These are phyloP conservation scores for Arctia plantaginis DNA, from an alignment of 2,888 invertebrate species.

Conservation along the genomic window DNA sequence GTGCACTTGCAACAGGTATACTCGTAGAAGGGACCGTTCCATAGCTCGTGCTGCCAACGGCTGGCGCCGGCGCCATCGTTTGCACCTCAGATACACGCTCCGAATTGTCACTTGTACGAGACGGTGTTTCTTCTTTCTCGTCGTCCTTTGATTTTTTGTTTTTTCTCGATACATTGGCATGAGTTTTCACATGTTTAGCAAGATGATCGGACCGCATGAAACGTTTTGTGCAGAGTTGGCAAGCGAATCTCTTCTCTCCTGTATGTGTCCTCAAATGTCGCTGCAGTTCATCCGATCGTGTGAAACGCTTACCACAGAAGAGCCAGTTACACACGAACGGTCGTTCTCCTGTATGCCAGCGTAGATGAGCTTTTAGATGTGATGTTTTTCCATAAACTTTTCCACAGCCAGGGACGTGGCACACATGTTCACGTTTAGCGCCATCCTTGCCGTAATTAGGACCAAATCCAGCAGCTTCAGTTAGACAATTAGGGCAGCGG, in stretches of 20 bases:
- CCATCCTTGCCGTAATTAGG: conserved; percentile 91
- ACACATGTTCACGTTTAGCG: conserved; percentile 93
- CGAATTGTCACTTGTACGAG: conserved; percentile 58
- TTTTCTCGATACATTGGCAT: conserved; percentile 88
- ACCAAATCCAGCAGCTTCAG: conserved; percentile 91
- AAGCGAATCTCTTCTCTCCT: conserved; percentile 95
- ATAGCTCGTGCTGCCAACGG: conserved; percentile 71
- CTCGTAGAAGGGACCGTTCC: conserved; percentile 74
- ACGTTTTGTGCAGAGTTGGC: conserved; percentile 94
- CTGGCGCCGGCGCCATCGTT: conserved; percentile 37
- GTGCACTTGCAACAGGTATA: conserved; percentile 62
- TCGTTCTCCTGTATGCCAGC: conserved; percentile 97
- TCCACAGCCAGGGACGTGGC: conserved; percentile 95
- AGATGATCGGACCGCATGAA: conserved; percentile 98
- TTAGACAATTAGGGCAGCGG: conserved; percentile 93
- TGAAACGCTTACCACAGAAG: conserved; percentile 96
- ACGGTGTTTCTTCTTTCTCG: conserved; percentile 75
- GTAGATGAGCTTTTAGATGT: conserved; percentile 95
- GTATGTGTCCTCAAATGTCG: conserved; percentile 96
- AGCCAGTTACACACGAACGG: conserved; percentile 96
- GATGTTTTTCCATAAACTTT: conserved; percentile 97
- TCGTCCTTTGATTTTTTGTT: conserved; percentile 77
- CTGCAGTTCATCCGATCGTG: conserved; percentile 96
- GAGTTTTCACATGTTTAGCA: conserved; percentile 97
- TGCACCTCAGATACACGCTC: conserved; percentile 46